Percentiles rank a stretch among this genome's conserved stretches.
phyloP scores from a whole-genome alignment of 1,140 invertebrate genomes.

The Caerostris extrusa region DNA sequence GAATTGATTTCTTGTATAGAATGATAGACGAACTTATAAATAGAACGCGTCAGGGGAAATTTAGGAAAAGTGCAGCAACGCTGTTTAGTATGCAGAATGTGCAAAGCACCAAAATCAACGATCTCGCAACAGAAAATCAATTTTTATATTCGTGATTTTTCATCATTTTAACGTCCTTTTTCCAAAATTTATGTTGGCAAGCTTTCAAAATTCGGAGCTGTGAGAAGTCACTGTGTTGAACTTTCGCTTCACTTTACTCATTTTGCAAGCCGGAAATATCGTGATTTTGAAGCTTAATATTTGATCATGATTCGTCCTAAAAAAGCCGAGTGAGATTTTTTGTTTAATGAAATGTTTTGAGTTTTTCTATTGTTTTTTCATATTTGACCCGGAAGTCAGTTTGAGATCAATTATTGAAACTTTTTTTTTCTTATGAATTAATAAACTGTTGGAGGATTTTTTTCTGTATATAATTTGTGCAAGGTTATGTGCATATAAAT shows the following conservation, averaged over 20 bases:
- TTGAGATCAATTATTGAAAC: too few species aligned
- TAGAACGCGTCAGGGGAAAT: neutral
- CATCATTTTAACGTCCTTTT: slow-evolving; percentile 4
- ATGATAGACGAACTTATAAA: slow-evolving; percentile 29
- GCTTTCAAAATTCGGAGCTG: neutral
- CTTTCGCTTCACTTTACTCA: too few species aligned
- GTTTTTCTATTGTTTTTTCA: too few species aligned
- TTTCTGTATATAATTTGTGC: too few species aligned
- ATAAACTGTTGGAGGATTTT: too few species aligned
- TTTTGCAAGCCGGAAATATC: neutral
- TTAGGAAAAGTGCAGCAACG: neutral
- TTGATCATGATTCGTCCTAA: neutral
- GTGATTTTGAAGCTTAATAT: slow-evolving; percentile 15
- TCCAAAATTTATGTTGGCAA: neutral
- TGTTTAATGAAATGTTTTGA: too few species aligned
- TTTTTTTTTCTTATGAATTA: too few species aligned
- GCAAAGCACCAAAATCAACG: neutral
- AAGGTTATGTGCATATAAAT: too few species aligned
- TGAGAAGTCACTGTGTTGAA: neutral
- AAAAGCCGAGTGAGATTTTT: too few species aligned
- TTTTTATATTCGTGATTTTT: slow-evolving; percentile 42
- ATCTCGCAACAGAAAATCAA: neutral
- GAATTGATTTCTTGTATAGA: neutral
- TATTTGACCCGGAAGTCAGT: too few species aligned
- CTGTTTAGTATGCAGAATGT: slow-evolving; percentile 3